phyloP scores from a whole-genome alignment of 1,140 invertebrate genomes.

The Drosophila yakuba region DNA sequence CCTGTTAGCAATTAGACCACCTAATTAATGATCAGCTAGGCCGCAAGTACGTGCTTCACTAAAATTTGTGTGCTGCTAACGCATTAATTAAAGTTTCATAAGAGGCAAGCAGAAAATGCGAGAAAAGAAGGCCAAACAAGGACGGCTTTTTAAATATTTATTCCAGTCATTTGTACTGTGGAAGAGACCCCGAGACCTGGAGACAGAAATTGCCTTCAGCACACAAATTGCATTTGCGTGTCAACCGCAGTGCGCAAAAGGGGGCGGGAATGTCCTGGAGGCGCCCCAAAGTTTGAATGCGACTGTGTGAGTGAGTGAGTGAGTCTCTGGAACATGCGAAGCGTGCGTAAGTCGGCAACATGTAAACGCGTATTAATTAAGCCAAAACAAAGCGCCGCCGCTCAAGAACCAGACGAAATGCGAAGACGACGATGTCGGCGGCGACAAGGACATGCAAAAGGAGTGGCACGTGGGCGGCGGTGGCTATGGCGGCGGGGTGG shows the following conservation, averaged over 20 bases:
- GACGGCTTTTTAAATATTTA: slow-evolving; percentile 60
- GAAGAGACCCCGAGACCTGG: slow-evolving; percentile 17
- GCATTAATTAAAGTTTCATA: slow-evolving; percentile 66
- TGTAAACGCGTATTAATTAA: slow-evolving; percentile 78
- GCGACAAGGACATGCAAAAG: slow-evolving; percentile 49
- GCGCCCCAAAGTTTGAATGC: background rate
- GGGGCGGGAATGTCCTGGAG: background rate
- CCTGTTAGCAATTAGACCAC: slow-evolving; percentile 23
- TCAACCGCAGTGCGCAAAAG: slow-evolving; percentile 44
- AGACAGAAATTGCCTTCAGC: slow-evolving; percentile 61
- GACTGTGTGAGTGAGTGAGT: slow-evolving; percentile 5
- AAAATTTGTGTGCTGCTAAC: slow-evolving; percentile 45
- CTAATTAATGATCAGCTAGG: slow-evolving; percentile 44
- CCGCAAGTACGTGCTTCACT: slow-evolving; percentile 35
- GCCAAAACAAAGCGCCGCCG: slow-evolving; percentile 64
- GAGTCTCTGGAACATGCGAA: slow-evolving; percentile 33
- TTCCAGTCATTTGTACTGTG: slow-evolving; percentile 50
- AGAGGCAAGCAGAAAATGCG: background rate
- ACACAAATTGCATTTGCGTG: slow-evolving; percentile 80
- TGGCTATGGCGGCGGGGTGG: slow-evolving; percentile 2
- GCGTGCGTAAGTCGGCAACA: slow-evolving; percentile 63
- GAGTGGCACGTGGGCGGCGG: slow-evolving; percentile 23
- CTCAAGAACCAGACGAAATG: slow-evolving; percentile 47
- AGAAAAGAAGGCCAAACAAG: slow-evolving; percentile 23
- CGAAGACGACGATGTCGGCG: slow-evolving; percentile 16